phyloP scores from a whole-genome alignment of 2,113 vertebrate species.

The Colinus virginianus region DNA sequence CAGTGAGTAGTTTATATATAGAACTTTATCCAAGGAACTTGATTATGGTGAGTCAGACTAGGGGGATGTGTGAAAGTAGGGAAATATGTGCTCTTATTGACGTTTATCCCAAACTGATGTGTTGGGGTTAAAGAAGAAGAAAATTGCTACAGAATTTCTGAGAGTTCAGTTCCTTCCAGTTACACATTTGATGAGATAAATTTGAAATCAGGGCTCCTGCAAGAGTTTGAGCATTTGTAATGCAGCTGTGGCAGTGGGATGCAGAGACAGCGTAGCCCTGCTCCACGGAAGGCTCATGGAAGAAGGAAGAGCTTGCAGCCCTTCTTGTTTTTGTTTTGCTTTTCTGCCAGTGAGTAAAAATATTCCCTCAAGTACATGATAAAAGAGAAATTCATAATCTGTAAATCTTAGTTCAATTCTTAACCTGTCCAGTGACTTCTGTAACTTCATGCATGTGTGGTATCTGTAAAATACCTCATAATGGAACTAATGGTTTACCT shows the following conservation, averaged over 20 bases:
- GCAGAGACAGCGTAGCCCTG: not conserved
- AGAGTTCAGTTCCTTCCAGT: not conserved
- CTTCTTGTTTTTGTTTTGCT: not conserved
- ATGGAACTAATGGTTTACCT: not conserved
- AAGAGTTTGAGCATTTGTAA: not conserved
- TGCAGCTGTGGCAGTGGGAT: not conserved
- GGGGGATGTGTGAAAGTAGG: not conserved
- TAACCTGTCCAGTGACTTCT: not conserved
- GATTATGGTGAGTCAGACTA: not conserved
- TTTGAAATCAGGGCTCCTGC: not conserved
- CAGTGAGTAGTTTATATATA: not conserved
- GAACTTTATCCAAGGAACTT: not conserved
- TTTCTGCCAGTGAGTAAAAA: not conserved
- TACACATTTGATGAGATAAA: not conserved
- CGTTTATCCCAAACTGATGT: not conserved
- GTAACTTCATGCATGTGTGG: not conserved
- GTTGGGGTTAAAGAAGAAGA: not conserved
- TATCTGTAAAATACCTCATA: not conserved
- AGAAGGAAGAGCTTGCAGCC: not conserved
- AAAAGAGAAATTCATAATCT: not conserved
- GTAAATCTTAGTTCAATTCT: not conserved
- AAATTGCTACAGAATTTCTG: not conserved
- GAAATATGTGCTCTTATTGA: not conserved
- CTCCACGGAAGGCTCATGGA: not conserved
- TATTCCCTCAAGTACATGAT: not conserved